Base-by-base conservation (phyloP, 2,797 vertebrate species). In the Leptoclinus maculatus region DNA sequence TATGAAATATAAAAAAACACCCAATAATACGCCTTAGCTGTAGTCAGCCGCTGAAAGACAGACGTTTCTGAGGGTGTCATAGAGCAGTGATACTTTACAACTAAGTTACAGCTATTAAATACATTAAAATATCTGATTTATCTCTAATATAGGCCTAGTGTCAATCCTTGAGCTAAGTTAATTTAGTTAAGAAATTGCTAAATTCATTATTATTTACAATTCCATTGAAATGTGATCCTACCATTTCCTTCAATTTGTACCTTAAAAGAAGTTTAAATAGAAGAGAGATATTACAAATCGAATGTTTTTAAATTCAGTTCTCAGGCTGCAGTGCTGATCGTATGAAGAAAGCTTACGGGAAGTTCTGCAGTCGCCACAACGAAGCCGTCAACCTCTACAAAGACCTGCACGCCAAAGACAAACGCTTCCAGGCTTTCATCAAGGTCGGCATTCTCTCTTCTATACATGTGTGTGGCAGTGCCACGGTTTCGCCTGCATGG, bases 341-440 rank as follows among this genome's bases (percentile, higher is more conserved):
- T 7, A 95, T 99, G 92, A 98, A 96, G 91, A 97, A 96, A 64
- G 96, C 95, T 0, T 99, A 98, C 0, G 97, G 97, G 72, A 98
- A 96, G 88, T 98, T 98, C 87, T 99, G 97, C 1, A 97, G 97
- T 65, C 97, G 96, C 21, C 97, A 99, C 92, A 97, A 95, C 0
- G 96, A 98, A 79, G 97, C 97, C 0, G 96, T 98, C 17, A 97
- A 91, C 85, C 93, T 95, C 72, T 98, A 98, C 92, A 98, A 99
- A 89, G 97, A 98, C 63, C 93, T 97, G 3, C 93, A 92, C 43
- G 93, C 96, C 27, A 97, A 96, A 90, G 97, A 99, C 57, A 98
- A 98, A 77, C 94, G 97, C 36, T 99, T 99, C 76, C 97, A 98
- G 85, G 96, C 96, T 1, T 97, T 97, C 58, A 95, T 97, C 64